Evolutionary conservation across 2,113 vertebrate species (phyloP).

Genomic region (Psilopsiagon aurifrons): DNA sequence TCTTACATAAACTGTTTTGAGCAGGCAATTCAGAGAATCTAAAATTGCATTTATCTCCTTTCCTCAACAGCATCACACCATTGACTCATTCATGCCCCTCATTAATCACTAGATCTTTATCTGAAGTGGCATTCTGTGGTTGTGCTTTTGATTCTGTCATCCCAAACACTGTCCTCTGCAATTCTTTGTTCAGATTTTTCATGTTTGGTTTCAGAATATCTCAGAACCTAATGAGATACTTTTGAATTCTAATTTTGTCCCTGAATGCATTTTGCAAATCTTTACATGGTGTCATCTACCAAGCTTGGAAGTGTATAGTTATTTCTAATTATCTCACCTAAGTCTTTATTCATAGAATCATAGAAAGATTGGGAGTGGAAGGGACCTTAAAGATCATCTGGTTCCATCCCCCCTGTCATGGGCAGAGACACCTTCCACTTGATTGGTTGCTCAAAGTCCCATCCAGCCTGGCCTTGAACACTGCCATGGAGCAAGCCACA

Average conservation of each 20-base stretch:
- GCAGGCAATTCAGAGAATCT: neutral
- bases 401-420: neutral
- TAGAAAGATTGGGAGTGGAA: neutral
- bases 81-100: neutral
- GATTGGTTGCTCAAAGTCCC: neutral
- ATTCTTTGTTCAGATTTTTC: neutral
- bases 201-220: neutral
- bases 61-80: neutral
- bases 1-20: neutral
- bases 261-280: neutral
- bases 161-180: fast-evolving
- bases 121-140: neutral
- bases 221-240: neutral
- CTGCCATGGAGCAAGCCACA: neutral
- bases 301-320: neutral
- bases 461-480: neutral
- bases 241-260: neutral
- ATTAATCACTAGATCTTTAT: conserved; percentile 15
- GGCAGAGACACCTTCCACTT: neutral
- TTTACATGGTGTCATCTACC: neutral
- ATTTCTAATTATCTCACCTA: neutral
- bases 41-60: conserved; percentile 9
- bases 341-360: neutral
- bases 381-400: neutral
- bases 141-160: neutral